phyloP scores from a whole-genome alignment of 2,888 invertebrate genomes.

The Yponomeuta cagnagella region DNA sequence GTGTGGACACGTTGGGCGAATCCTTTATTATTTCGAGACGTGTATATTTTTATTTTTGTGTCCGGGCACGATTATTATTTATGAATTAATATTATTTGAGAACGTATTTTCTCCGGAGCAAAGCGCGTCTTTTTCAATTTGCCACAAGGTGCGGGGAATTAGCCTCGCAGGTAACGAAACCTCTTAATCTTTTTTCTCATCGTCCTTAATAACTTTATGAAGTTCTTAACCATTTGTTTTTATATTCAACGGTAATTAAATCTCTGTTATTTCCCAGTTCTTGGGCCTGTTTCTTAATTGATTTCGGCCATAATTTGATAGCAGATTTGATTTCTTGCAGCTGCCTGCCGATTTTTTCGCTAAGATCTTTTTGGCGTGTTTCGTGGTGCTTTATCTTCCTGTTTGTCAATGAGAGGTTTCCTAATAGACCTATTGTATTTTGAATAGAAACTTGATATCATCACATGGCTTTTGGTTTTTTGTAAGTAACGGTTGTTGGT shows the following conservation, averaged over 20 bases:
- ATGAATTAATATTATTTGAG: conserved; percentile 76
- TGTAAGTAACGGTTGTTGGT: neutral
- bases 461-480: neutral
- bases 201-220: conserved; percentile 40
- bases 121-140: conserved; percentile 72
- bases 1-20: conserved; percentile 50
- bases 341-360: conserved; percentile 25
- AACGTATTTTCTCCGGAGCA: conserved; percentile 57
- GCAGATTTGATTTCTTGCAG: conserved; percentile 37
- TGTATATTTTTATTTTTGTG: conserved; percentile 72
- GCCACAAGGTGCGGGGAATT: conserved; percentile 60
- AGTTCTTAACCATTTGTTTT: conserved; percentile 57
- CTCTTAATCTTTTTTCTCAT: conserved; percentile 36
- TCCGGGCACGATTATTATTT: conserved; percentile 72
- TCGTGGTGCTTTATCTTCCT: conserved; percentile 1
- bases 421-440: neutral
- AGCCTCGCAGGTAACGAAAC: conserved; percentile 37
- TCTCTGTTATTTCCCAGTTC: conserved; percentile 46
- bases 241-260: conserved; percentile 57
- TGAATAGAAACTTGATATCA: neutral
- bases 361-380: conserved; percentile 29
- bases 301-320: conserved; percentile 57
- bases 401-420: neutral
- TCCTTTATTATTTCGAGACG: conserved; percentile 72
- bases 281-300: conserved; percentile 47